Percentiles rank a stretch among this genome's conserved stretches.
These are phyloP conservation scores for Synergus laeviventris DNA, from an alignment of 2,888 invertebrate species.

Conservation along the genomic window DNA sequence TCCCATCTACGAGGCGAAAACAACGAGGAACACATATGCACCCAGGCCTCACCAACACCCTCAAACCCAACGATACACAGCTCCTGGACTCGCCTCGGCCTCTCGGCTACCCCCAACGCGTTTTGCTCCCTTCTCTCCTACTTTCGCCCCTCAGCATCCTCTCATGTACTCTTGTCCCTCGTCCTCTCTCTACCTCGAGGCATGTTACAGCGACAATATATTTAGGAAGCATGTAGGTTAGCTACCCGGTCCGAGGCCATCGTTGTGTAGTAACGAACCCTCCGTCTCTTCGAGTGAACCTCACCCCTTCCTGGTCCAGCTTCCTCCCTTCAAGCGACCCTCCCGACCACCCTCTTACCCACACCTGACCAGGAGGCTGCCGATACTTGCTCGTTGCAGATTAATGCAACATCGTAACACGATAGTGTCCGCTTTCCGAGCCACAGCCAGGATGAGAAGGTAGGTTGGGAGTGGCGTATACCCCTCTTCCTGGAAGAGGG, in stretches of 20 bases:
- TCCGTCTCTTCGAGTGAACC: constrained; percentile 45
- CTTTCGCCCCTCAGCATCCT: constrained; percentile 13
- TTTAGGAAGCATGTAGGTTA: constrained; percentile 64
- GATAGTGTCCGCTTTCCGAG: constrained; percentile 68
- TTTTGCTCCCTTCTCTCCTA: constrained; percentile 1
- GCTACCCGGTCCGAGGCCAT: constrained; percentile 52
- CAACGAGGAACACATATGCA: constrained; percentile 28
- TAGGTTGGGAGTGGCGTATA: neutral
- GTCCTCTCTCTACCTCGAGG: constrained; percentile 43
- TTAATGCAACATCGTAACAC: constrained; percentile 71
- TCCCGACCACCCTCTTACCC: constrained; percentile 39
- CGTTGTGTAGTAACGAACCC: constrained; percentile 46
- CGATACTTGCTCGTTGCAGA: constrained; percentile 68
- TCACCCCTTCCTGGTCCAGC: constrained; percentile 44
- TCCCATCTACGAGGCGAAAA: constrained; percentile 5
- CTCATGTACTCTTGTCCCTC: constrained; percentile 36
- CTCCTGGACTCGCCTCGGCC: constrained; percentile 24
- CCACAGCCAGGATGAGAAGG: constrained; percentile 59
- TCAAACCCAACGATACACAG: constrained; percentile 23
- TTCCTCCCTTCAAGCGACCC: constrained; percentile 39
- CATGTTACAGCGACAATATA: constrained; percentile 64
- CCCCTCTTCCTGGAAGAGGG: constrained; percentile 42
- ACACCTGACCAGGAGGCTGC: constrained; percentile 56
- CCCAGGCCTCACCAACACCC: constrained; percentile 4
- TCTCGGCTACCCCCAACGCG: constrained; percentile 18